Base-by-base conservation (phyloP, 30 jellyfish, hydroid and myxozoan species). In the Aurelia sp. region DNA sequence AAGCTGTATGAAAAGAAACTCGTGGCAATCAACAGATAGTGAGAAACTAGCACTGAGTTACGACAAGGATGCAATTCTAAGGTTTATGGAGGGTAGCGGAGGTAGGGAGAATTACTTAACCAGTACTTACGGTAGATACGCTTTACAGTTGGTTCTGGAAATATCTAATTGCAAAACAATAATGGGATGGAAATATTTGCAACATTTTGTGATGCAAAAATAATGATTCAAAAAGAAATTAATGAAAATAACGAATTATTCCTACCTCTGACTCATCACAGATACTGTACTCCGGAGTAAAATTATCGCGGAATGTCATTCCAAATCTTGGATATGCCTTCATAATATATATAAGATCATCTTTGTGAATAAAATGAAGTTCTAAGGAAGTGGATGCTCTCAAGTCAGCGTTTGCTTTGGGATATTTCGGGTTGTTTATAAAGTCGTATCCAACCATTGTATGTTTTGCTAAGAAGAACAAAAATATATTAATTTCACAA, bases 191-290 rank as follows among this genome's bases (percentile, higher is more conserved):
- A 41, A 41, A 41, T 41, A 1, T 5, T 4, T 41, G 52, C 0
- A 4, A 41, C n/a, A n/a, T n/a, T n/a, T n/a, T n/a, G n/a, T n/a
- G n/a, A n/a, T n/a, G n/a, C n/a, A n/a, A n/a, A n/a, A n/a, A n/a
- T n/a, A n/a, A n/a, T n/a, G n/a, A n/a, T n/a, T n/a, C 7, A 5
- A 41, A 41, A 41, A 3, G 52, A 41, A 41, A 5, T 12, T 8
- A 41, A 41, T 11, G 10, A 41, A 5, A 41, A 41, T 41, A 41
- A 41, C 52, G 7, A 41, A n/a, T n/a, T n/a, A 44, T 44, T 8
- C 55, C 60, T 87, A 92, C 98, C 97, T 92, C 98, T 13, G 57
- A 63, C 60, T 86, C 98, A 67, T 92, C 97, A 69, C 95, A 84
- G 18, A 92, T 78, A 78, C 77, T 57, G 67, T 72, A 92, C 24